Evolutionary conservation across 2,797 vertebrate genomes (phyloP).

Genomic region (Gorsachius magnificus): DNA sequence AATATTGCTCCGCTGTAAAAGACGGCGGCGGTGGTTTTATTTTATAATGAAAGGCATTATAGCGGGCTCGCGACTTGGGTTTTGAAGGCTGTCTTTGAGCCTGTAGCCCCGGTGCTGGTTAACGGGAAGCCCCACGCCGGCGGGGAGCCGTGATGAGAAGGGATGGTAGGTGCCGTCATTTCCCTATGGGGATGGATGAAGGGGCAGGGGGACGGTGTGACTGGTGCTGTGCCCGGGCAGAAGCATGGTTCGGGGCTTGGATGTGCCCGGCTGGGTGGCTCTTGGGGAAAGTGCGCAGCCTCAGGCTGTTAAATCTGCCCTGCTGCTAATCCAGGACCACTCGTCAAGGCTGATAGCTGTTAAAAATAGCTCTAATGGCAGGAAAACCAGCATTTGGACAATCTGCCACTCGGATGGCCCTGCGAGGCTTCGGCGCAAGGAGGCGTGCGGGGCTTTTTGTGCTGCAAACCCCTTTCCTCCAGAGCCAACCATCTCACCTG

Average conservation of each 20-base stretch:
- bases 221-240: background rate
- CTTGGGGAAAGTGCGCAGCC: background rate
- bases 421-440: fast-evolving
- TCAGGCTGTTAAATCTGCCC: constrained; percentile 30
- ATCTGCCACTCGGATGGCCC: background rate
- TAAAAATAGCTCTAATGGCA: constrained; percentile 45
- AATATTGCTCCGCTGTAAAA: background rate
- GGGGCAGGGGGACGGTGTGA: background rate
- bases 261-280: background rate
- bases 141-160: background rate
- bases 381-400: background rate
- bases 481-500: background rate
- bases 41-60: background rate
- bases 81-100: background rate
- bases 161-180: fast-evolving
- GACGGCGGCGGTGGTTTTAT: background rate
- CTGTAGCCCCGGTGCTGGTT: background rate
- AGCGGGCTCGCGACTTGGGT: background rate
- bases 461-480: background rate
- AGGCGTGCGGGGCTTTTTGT: background rate
- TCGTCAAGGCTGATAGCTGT: background rate
- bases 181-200: background rate
- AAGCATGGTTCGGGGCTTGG: background rate
- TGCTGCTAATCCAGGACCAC: background rate
- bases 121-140: fast-evolving